A percentile compares a stretch with the other conserved stretches of the same genome.
phyloP scores from a whole-genome alignment of 23 tunicate species.

The Botrylloides violaceus region DNA sequence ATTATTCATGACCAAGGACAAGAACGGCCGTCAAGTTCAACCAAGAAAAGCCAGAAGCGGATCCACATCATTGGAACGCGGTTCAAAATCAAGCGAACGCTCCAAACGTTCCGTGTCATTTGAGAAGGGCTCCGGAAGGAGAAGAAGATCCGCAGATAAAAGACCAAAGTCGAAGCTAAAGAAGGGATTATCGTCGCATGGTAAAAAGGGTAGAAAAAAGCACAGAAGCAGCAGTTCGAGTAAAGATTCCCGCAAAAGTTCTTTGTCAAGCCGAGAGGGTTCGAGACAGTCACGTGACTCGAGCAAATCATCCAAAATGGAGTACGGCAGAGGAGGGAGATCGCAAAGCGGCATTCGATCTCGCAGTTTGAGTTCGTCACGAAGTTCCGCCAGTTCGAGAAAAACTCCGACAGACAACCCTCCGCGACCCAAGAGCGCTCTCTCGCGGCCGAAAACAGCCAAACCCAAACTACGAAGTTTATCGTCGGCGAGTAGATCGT shows the following conservation, averaged over 20 bases:
- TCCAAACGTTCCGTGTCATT: constrained; percentile 27
- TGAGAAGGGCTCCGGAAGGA: constrained; percentile 4
- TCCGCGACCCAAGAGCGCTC: neutral
- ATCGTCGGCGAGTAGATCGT: constrained; percentile 11
- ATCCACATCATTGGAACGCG: constrained; percentile 1
- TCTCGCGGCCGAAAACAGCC: neutral
- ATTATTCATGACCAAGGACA: neutral
- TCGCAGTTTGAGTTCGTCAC: constrained; percentile 8
- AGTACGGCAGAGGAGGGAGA: neutral
- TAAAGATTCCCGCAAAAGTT: constrained; percentile 8
- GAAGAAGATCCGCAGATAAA: neutral
- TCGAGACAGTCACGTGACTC: neutral
- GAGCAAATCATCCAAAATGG: constrained; percentile 10
- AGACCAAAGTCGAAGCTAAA: neutral
- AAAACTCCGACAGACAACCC: neutral
- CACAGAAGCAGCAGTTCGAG: constrained; percentile 2
- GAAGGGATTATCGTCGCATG: no score
- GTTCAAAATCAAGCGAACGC: constrained; percentile 10
- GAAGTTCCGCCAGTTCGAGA: neutral
- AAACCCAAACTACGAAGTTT: neutral
- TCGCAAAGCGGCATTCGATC: constrained; percentile 10
- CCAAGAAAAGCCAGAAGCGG: constrained; percentile 5
- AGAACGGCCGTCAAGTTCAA: neutral
- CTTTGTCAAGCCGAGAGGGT: constrained; percentile 6
- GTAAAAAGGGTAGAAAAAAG: neutral